Percentiles rank a stretch among this genome's conserved stretches.
phyloP scores from a whole-genome alignment of 2,797 vertebrate genomes.

The Sebastes umbrosus region DNA sequence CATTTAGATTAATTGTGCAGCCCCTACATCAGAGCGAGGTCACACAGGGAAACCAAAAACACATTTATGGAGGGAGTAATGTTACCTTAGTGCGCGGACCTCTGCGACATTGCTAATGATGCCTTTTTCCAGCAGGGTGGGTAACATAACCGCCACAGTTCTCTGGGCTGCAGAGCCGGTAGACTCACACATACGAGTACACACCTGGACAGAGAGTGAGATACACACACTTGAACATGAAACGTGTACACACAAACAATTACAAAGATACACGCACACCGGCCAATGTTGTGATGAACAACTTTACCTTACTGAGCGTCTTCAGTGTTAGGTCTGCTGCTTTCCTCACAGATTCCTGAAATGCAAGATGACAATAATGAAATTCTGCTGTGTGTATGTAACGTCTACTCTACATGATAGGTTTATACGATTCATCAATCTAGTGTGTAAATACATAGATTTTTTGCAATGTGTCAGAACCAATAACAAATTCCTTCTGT shows the following conservation, averaged over 20 bases:
- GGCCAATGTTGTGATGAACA: too few species aligned
- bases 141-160: conserved; percentile 89
- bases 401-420: not conserved
- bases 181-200: conserved; percentile 95
- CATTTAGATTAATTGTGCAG: too few species aligned
- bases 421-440: not conserved
- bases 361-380: not conserved
- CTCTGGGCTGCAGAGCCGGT: conserved; percentile 89
- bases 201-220: conserved; percentile 84
- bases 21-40: not conserved
- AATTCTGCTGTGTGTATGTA: not conserved
- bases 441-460: not conserved
- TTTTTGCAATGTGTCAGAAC: not conserved
- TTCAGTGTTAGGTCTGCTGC: conserved; percentile 95
- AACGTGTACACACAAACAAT: not conserved
- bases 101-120: conserved; percentile 94
- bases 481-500: too few species aligned
- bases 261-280: not conserved
- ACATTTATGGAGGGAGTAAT: not conserved
- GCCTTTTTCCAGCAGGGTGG: conserved; percentile 94
- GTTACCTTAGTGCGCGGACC: conserved; percentile 94
- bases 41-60: not conserved
- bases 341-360: conserved; percentile 96
- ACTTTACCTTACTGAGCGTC: conserved; percentile 95
- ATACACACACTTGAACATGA: not conserved